Evolutionary conservation across 1,140 invertebrate genomes (phyloP), one percentile per base, ranked within the genome.

Genomic region (Nautilus pompilius): DNA sequence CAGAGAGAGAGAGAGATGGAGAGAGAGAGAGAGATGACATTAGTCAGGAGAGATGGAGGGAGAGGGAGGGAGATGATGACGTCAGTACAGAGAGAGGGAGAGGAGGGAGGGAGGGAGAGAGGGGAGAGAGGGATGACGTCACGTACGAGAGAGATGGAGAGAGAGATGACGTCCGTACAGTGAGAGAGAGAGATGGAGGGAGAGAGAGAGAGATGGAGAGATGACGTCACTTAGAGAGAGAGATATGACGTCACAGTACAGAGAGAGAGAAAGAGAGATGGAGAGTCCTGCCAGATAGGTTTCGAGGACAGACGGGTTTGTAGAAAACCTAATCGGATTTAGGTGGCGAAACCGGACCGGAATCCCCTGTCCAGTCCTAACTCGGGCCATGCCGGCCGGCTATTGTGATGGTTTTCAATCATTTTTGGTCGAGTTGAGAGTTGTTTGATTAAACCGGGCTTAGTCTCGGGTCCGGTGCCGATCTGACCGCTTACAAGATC

Each of bases 91-190:
- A 46, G 45, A 24, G 26, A 8, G 26, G 48, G 69, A 60, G 78
- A 77, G 77, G 78, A 82, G 80, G 81, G 76, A 63, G 72, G 71
- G 32, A 33, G 49, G 34, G 58, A 56, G 48, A 59, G 55, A 62
- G 32, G 56, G 32, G 59, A 63, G 59, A 59, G 56, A 41, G 22
- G 6, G 46, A 53, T 22, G 29, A 28, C 3, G 49, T 26, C 22
- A 53, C 5, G 45, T 4, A 28, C 13, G 24, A 53, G 49, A 53
- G 24, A 5, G 49, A 53, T 5, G 22, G 49, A 53, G 4, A 49
- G 24, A 24, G 29, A 53, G 49, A 53, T 53, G n/a, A 49, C 6
- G 54, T 24, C 51, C 60, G 63, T 24, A 63, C 24, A 65, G 33
- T 20, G 46, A 22, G 48, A 49, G 20, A 24, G 48, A 20, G 20